phyloP scores from a whole-genome alignment of 2,113 vertebrate genomes.

The Cnemophilus loriae region DNA sequence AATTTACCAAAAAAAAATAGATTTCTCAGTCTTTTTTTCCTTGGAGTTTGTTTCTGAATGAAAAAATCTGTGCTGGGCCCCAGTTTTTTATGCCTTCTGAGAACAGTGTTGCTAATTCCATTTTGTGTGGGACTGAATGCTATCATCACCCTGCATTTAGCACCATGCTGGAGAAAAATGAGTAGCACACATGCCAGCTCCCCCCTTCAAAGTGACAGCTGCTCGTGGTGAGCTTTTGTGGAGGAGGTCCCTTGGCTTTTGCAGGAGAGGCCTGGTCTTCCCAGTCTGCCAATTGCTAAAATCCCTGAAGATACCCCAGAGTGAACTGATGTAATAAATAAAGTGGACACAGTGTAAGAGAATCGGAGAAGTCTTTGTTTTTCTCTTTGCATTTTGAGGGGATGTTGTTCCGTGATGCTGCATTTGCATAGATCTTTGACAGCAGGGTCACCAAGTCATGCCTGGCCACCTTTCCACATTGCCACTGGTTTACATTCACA shows the following conservation, averaged over 20 bases:
- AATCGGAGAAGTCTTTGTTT: not conserved
- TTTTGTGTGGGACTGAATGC: not conserved
- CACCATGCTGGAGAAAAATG: rapidly evolving
- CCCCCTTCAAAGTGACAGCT: not conserved
- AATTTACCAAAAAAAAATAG: not conserved
- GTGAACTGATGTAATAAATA: not conserved
- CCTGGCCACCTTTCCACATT: not conserved
- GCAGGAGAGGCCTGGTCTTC: not conserved
- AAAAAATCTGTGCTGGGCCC: not conserved
- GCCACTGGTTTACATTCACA: not conserved
- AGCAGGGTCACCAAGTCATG: not conserved
- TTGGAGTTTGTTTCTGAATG: not conserved
- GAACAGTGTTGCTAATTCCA: not conserved
- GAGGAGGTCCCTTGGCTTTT: not conserved
- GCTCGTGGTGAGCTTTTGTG: not conserved
- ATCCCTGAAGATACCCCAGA: not conserved
- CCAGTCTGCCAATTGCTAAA: not conserved
- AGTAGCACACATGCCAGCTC: not conserved
- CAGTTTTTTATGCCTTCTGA: not conserved
- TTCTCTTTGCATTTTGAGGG: not conserved
- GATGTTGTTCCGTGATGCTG: not conserved
- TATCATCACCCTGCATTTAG: not conserved
- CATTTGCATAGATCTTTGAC: not conserved
- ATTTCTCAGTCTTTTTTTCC: not conserved
- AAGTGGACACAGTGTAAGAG: not conserved